Conservation (phyloP, 1,140 invertebrate genomes). For the Pentalonia nigronervosa region DNA sequence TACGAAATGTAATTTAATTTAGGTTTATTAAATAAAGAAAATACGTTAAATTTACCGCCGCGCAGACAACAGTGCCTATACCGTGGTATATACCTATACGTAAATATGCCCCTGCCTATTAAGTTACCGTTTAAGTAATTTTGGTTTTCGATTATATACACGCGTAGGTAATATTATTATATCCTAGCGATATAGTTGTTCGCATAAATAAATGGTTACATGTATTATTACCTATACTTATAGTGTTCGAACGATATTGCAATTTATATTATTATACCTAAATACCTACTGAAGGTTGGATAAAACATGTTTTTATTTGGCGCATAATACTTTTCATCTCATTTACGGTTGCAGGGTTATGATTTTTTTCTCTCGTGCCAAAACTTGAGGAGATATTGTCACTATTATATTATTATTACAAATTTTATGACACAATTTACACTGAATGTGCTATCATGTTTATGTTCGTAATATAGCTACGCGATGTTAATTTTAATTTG, state of each 20-base stretch:
- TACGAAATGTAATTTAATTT: no score
- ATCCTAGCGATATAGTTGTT: no score
- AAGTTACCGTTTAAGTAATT: background rate
- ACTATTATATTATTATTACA: background rate
- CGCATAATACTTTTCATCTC: background rate
- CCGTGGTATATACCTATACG: no score
- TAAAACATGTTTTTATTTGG: background rate
- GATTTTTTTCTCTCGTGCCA: background rate
- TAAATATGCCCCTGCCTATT: background rate
- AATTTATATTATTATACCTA: background rate
- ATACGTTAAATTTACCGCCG: no score
- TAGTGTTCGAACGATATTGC: background rate
- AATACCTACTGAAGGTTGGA: background rate
- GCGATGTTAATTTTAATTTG: background rate
- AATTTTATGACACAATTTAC: no score
- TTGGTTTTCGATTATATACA: background rate
- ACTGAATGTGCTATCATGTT: no score
- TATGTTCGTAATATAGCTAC: background rate
- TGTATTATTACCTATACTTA: no score
- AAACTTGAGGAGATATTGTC: background rate
- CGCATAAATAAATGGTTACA: no score
- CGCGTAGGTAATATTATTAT: no score
- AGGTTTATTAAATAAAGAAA: no score
- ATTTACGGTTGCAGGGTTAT: background rate
- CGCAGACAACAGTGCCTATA: no score